These are phyloP conservation scores for Silurus lanzhouensis DNA, from an alignment of 2,797 vertebrate species.

Conservation along the genomic window DNA sequence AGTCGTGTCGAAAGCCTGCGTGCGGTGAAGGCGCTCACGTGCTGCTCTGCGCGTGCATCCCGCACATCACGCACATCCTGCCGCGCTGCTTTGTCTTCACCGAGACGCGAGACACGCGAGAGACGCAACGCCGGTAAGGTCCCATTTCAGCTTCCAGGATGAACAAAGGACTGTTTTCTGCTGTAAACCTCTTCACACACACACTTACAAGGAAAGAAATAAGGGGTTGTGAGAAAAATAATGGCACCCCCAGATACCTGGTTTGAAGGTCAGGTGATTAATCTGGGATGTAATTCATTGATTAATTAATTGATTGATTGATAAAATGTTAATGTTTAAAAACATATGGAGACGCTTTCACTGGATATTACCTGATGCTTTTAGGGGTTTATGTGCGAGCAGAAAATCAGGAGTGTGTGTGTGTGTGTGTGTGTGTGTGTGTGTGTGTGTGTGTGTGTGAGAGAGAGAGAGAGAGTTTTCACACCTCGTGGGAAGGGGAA, in stretches of 20 bases:
- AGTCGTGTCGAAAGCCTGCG: conserved; percentile 84
- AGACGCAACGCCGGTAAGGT: conserved; percentile 84
- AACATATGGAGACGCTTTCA: background rate
- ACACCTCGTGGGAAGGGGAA: conserved; percentile 15
- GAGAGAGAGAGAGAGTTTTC: background rate
- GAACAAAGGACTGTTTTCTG: conserved; percentile 48
- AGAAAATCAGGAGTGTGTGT: background rate
- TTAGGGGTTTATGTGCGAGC: background rate
- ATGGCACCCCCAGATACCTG: background rate
- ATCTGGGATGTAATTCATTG: conserved; percentile 68
- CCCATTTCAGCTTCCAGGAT: background rate
- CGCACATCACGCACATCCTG: conserved; percentile 74
- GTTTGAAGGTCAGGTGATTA: conserved; percentile 45
- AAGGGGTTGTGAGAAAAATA: conserved; percentile 4
- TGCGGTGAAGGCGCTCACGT: conserved; percentile 83
- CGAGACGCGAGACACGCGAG: conserved; percentile 73
- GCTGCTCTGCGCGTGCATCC: conserved; percentile 86
- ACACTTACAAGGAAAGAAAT: background rate
- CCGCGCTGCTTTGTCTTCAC: conserved; percentile 87
- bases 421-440: no score
- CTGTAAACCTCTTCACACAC: background rate
- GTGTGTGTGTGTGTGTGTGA: background rate
- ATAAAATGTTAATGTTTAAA: conserved; percentile 12
- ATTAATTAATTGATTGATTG: conserved; percentile 26
- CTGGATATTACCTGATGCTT: background rate